These are phyloP conservation scores for Steatornis caripensis DNA, from an alignment of 2,113 vertebrate species.

Conservation along the genomic window DNA sequence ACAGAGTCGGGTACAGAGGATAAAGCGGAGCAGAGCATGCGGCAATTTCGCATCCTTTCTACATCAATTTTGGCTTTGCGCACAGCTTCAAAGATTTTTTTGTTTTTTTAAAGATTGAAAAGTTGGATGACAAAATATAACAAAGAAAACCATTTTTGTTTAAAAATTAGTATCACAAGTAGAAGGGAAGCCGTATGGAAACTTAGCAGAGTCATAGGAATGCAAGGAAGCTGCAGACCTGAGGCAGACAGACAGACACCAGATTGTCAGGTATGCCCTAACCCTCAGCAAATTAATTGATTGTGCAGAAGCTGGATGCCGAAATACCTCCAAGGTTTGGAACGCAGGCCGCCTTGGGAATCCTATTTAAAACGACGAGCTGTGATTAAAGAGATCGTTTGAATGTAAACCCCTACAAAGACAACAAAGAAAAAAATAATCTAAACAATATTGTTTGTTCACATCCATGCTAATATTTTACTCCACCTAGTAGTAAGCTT, in stretches of 20 bases:
- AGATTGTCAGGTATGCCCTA: background rate
- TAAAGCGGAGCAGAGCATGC: background rate
- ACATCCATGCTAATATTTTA: background rate
- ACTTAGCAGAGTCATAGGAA: fast-evolving
- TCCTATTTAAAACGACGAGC: background rate
- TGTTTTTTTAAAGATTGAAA: background rate
- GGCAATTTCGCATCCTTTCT: background rate
- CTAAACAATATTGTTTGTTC: background rate
- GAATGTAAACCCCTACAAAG: background rate
- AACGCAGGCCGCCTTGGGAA: background rate
- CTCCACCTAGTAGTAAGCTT: background rate
- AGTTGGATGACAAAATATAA: background rate
- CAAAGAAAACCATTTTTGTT: background rate
- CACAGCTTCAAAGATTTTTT: background rate
- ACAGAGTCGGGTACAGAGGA: background rate
- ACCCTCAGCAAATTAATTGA: background rate
- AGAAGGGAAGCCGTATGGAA: background rate
- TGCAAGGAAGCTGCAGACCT: background rate
- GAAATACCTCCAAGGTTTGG: background rate
- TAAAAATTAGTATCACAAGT: background rate
- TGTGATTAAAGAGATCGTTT: background rate
- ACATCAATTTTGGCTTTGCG: background rate
- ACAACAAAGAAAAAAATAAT: background rate
- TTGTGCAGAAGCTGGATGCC: background rate
- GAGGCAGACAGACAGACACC: background rate